phyloP scores from a whole-genome alignment of 2,797 vertebrate species.

The Myripristis jacobus region DNA sequence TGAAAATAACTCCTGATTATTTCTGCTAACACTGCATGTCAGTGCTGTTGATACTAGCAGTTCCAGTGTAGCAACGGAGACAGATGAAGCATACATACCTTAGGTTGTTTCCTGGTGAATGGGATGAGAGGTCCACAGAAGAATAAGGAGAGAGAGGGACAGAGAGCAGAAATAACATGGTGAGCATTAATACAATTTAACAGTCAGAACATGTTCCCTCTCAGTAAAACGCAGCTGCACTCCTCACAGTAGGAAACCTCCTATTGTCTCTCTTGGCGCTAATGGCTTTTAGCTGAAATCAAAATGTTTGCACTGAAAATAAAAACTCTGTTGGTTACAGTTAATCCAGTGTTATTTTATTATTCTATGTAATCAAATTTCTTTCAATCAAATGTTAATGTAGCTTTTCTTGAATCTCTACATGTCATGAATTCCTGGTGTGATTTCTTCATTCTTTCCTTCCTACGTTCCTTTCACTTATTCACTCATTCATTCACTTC shows the following conservation, averaged over 20 bases:
- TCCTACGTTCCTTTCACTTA: conserved; percentile 30
- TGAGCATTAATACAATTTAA: conserved; percentile 57
- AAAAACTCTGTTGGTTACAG: background rate
- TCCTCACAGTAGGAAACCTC: conserved; percentile 39
- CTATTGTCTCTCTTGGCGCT: conserved; percentile 27
- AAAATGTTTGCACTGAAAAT: background rate
- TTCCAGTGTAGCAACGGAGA: conserved; percentile 11
- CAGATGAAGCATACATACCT: conserved; percentile 75
- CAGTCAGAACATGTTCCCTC: conserved; percentile 51
- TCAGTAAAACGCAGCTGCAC: conserved; percentile 42
- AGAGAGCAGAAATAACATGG: conserved; percentile 49
- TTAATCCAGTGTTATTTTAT: no score
- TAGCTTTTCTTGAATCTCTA: conserved; percentile 3
- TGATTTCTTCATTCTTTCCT: conserved; percentile 33
- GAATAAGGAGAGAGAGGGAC: conserved; percentile 24
- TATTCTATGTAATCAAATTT: no score
- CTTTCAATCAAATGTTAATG: no score
- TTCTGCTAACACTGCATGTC: conserved; percentile 4
- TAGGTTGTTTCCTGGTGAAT: conserved; percentile 80
- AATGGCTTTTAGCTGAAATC: conserved; percentile 5
- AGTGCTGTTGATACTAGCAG: conserved; percentile 6
- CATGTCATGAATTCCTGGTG: conserved; percentile 35
- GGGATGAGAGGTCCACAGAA: conserved; percentile 26
- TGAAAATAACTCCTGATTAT: conserved; percentile 12
- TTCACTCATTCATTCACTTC: conserved; percentile 56